Base-by-base conservation (phyloP, 2,113 vertebrate species). In the Apodemus sylvaticus region DNA sequence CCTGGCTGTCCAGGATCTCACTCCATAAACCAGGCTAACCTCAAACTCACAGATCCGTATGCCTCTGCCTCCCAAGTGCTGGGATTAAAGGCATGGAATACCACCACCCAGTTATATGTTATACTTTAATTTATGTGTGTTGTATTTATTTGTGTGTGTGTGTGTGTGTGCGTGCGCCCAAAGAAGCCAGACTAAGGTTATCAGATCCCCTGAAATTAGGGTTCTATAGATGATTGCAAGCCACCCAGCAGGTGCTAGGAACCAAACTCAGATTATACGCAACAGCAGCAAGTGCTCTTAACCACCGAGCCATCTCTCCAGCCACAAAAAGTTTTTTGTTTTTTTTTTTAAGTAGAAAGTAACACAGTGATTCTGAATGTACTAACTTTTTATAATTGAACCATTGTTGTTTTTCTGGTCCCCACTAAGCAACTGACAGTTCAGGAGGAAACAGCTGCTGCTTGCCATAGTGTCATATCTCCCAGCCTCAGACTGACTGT, bases 311-410 rank as follows among this genome's bases (percentile, higher is more conserved):
- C 45, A 26, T 26, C 12, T 51, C 20, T 87, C 66, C 13, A 70
- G 34, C 14, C 66, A 73, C 22, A 31, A 12, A 55, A 88, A 73
- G 22, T 9, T 17, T 26, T 53, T n/a, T n/a, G n/a, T 53, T 60
- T 11, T 16, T 24, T 53, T 51, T 82, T 89, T 86, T 87, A 91
- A 93, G 53, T 9, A 79, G 42, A 86, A 77, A 92, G 79, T 3
- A 95, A 70, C 29, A 19, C 64, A 24, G 86, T 79, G 58, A 92
- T 78, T 95, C 31, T 87, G 45, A 16, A 91, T 62, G 20, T 87
- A 76, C 22, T 82, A 94, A 87, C 36, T 89, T 26, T 34, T 53
- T 91, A 29, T 86, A 5, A 19, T 17, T 96, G 48, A 51, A 85
- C 55, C 74, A 29, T 45, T 88, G 7, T 31, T 95, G 12, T 29